Base-by-base conservation (phyloP, 2,888 invertebrate genomes). In the Spatulosminthurus flaviceps region DNA sequence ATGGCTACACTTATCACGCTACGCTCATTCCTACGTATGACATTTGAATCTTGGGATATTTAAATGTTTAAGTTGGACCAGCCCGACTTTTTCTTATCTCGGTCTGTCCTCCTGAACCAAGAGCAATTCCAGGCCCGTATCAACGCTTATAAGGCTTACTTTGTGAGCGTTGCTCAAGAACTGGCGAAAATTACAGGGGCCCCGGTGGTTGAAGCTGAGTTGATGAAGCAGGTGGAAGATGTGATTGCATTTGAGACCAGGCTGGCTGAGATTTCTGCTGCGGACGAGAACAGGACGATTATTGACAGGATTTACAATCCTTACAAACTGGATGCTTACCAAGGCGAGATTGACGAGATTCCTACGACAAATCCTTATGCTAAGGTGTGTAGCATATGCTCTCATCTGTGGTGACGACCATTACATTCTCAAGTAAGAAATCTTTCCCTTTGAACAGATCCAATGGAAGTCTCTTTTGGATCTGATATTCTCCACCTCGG, bases 291-390 rank as follows among this genome's bases (percentile, higher is more conserved):
- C 21, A 70, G 84, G 2, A 79, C 80, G 21, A 81, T 83, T 69
- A 81, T 80, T 29, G 81, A 81, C 21, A 60, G 81, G 28, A 82
- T 83, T 75, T 85, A 84, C 80, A 83, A 85, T 71, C 79, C 78
- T 2, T 80, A 69, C 22, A 60, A 43, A 16, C 72, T 85, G 13
- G 73, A 74, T 13, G 81, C 73, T n/a, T 84, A 78, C 29, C 82
- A 84, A 73, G 43, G 28, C 19, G 67, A 74, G 19, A 80, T 81
- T n/a, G 82, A 82, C 34, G 70, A n/a, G n/a, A n/a, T 79, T 4
- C 75, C 79, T 28, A 60, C 41, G 0, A 67, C 5, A 4, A 67
- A 41, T 42, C 42, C 66, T 28, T 24, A 42, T 9, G 72, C 72
- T 1, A 72, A 72, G n/a, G 70, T 70, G 5, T 70, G 28, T 22